Conservation (phyloP, 2,888 invertebrate genomes). For the Ellobium chinense region DNA sequence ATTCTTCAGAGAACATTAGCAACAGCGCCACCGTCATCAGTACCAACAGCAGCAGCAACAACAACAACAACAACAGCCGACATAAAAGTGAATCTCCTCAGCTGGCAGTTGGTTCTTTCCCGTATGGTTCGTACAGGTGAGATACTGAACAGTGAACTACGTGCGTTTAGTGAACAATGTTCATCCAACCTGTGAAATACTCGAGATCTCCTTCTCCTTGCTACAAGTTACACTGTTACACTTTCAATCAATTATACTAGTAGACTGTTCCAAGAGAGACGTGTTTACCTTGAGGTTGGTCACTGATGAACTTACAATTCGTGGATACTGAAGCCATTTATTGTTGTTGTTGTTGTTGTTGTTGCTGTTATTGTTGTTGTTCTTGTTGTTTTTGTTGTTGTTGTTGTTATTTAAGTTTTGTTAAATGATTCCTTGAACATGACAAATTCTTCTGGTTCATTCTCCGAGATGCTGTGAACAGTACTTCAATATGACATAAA, state of each 20-base stretch:
- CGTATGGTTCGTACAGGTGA: slow-evolving; percentile 24
- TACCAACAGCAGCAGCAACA: slow-evolving; percentile 1
- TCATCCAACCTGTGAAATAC: no score
- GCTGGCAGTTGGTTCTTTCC: neutral
- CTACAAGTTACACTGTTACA: no score
- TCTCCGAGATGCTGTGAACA: neutral
- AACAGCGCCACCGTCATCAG: neutral
- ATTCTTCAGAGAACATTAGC: neutral
- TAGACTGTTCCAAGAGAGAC: no score
- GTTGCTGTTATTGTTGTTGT: slow-evolving; percentile 5
- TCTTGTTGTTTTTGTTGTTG: neutral
- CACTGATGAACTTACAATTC: no score
- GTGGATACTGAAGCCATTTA: neutral
- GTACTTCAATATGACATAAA: neutral
- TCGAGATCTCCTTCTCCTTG: no score
- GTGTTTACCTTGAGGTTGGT: no score
- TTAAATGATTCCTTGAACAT: neutral
- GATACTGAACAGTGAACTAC: no score
- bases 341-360: slow-evolving; percentile 20
- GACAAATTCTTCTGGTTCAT: neutral
- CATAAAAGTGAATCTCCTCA: slow-evolving; percentile 17
- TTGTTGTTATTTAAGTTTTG: neutral
- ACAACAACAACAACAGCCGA: neutral
- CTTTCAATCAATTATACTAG: no score
- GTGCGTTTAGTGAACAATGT: no score